Evolutionary conservation across 2,888 invertebrate species (phyloP).

Genomic region (Nymphalis c-album): DNA sequence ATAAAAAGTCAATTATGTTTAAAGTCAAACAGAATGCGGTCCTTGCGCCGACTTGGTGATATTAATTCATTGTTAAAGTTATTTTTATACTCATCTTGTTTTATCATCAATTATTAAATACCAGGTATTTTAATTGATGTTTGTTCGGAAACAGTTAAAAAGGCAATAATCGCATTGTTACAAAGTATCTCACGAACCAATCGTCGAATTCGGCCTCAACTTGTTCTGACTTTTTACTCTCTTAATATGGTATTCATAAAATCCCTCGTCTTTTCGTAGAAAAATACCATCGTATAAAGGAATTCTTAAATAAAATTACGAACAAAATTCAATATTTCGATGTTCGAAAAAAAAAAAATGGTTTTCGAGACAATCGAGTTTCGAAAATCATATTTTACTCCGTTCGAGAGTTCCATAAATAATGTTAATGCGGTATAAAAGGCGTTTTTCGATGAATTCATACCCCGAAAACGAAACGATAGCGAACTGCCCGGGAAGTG

Average conservation of each 20-base stretch:
- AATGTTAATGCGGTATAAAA: conserved; percentile 73
- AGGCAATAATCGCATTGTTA: conserved; percentile 53
- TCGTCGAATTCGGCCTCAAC: conserved; percentile 44
- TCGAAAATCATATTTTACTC: conserved; percentile 37
- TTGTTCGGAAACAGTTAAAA: conserved; percentile 22
- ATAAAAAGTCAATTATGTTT: conserved; percentile 17
- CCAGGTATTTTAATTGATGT: conserved; percentile 19
- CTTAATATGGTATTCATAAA: conserved; percentile 60
- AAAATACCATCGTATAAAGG: conserved; percentile 38
- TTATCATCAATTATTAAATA: conserved; percentile 29
- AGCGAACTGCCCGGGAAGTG: conserved; percentile 65
- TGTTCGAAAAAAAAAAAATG: conserved; percentile 26
- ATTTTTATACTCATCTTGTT: conserved; percentile 23
- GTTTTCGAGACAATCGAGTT: conserved; percentile 33
- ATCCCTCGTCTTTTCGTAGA: conserved; percentile 52
- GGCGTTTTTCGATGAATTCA: conserved; percentile 75
- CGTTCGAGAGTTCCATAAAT: conserved; percentile 49
- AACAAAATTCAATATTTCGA: conserved; percentile 31
- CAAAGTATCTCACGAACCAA: conserved; percentile 53
- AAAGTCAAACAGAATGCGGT: conserved; percentile 17
- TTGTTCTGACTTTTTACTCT: conserved; percentile 35
- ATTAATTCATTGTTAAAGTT: conserved; percentile 25
- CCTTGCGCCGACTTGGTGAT: conserved; percentile 24
- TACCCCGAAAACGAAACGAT: conserved; percentile 70
- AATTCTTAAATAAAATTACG: conserved; percentile 33